Conservation (phyloP, 2,797 vertebrate species). For the Antrozous pallidus region DNA sequence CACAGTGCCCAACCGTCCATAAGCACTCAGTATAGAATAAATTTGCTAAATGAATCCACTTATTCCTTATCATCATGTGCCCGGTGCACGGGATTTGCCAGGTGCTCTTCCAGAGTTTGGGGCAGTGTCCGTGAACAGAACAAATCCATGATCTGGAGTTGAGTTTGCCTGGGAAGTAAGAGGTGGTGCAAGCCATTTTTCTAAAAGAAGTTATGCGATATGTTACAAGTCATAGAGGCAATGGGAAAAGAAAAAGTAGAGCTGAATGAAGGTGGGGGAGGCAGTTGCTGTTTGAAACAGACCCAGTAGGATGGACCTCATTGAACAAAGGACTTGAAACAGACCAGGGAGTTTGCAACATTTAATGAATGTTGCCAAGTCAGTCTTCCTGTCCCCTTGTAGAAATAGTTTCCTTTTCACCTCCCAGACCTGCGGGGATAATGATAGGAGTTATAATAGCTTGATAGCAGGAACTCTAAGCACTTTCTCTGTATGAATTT, state of each 20-base stretch:
- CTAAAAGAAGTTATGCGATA: background rate
- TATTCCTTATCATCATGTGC: background rate
- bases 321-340: background rate
- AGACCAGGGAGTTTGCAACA: background rate
- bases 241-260: background rate
- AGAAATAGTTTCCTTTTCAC: background rate
- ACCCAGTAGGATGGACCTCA: background rate
- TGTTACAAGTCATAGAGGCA: background rate
- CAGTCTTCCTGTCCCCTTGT: fast-evolving
- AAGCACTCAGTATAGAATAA: background rate
- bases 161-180: background rate
- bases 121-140: background rate
- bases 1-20: background rate
- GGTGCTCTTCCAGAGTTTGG: background rate
- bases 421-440: background rate
- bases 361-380: background rate
- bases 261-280: background rate
- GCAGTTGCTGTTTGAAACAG: background rate
- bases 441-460: background rate
- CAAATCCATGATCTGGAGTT: background rate
- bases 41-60: background rate
- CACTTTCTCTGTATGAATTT: background rate
- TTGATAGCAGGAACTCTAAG: background rate
- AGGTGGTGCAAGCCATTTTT: background rate
- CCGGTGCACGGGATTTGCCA: background rate